A percentile compares a stretch with the other conserved stretches of the same genome.
These are phyloP conservation scores for Solea solea DNA, from an alignment of 2,113 vertebrate genomes.

Conservation along the genomic window DNA sequence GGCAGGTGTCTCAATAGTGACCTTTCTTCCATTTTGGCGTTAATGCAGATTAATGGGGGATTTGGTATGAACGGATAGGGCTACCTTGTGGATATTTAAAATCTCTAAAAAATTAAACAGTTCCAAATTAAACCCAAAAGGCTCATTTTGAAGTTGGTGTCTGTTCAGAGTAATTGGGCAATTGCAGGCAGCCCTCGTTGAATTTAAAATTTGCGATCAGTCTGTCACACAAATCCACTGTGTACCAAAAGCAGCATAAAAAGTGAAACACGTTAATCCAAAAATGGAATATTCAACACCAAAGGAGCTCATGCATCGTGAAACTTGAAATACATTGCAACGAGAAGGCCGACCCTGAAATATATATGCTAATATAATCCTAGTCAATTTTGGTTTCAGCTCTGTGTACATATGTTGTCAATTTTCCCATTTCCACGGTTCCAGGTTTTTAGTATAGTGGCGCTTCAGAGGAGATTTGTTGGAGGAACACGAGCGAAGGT, in stretches of 20 bases:
- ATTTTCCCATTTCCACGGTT: slow-evolving; percentile 27
- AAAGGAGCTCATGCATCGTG: not conserved
- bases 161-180: slow-evolving; percentile 49
- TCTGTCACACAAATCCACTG: slow-evolving; percentile 40
- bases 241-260: slow-evolving; percentile 6
- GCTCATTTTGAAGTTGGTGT: slow-evolving; percentile 46
- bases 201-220: slow-evolving; percentile 31
- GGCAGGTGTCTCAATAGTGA: slow-evolving; percentile 14
- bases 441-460: slow-evolving; percentile 16
- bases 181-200: slow-evolving; percentile 19
- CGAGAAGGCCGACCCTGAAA: not conserved
- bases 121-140: slow-evolving; percentile 54
- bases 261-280: not conserved
- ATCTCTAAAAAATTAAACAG: slow-evolving; percentile 27
- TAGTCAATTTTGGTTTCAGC: slow-evolving; percentile 7
- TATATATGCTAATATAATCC: not conserved
- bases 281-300: not conserved
- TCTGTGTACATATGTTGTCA: slow-evolving; percentile 17
- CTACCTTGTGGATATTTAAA: slow-evolving; percentile 50
- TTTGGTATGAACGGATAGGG: slow-evolving; percentile 35
- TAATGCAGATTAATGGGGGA: slow-evolving; percentile 58
- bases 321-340: not conserved
- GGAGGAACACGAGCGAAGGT: slow-evolving; percentile 64
- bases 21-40: slow-evolving; percentile 13
- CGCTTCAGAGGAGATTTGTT: slow-evolving; percentile 48